Evolutionary conservation across 2,113 vertebrate species (phyloP), one percentile per base, ranked within the genome.

Genomic region (Meleagris gallopavo): DNA sequence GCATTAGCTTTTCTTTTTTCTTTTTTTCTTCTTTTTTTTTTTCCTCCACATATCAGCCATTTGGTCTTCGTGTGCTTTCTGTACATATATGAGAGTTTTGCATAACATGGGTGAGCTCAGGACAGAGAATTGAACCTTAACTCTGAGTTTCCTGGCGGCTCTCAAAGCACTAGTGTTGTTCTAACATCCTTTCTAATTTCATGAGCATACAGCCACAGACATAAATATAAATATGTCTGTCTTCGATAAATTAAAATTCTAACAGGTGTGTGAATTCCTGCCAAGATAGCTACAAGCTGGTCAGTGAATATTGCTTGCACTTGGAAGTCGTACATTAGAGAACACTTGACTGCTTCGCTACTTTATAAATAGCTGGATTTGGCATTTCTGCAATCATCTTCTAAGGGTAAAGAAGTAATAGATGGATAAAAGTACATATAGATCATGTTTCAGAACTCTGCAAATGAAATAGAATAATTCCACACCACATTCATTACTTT

Each of bases 351-450:
- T 83, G 84, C 84, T 95, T 93, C 89, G 72, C 24, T 88, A 80
- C 74, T 96, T 96, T 97, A 97, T 97, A 97, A 97, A 96, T 95
- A 98, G 96, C 96, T 91, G 92, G 88, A 96, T 89, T 89, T 94
- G 96, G 89, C 90, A 92, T 96, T 97, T 94, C 89, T 88, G 89
- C 50, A 86, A 93, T 96, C 29, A 93, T 97, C 90, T 95, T 92
- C 36, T 65, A 60, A 95, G 85, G 36, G 79, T 78, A 90, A 84
- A 84, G 94, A 91, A 96, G 81, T n/a, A 87, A 77, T 58, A 86
- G 65, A 79, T 71, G 54, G n/a, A 73, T 83, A 79, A 92, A 89
- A 64, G 70, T 61, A 93, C 45, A n/a, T 27, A 76, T 24, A 66
- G 58, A 43, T 94, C 62, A 38, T 45, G 22, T 95, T 91, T 94